Percentiles rank a stretch among this genome's conserved stretches.
These are phyloP conservation scores for Ganaspis sp. DNA, from an alignment of 1,140 invertebrate genomes.

Conservation along the genomic window DNA sequence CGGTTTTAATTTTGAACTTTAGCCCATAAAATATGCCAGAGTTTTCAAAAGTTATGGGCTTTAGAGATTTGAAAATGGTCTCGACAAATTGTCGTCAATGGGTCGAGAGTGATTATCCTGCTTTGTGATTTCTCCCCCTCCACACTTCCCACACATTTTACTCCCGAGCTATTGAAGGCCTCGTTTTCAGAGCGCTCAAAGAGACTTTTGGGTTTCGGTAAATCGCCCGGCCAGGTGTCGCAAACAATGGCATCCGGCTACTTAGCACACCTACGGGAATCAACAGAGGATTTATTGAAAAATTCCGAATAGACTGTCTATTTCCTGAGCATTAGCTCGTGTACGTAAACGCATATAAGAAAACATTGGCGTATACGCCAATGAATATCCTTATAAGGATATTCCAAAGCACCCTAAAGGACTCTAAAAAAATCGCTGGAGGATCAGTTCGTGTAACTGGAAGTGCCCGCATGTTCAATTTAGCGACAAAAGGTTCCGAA, in stretches of 20 bases:
- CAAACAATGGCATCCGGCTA: constrained; percentile 41
- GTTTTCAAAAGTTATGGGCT: not conserved
- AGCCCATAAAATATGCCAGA: not conserved
- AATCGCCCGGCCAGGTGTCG: constrained; percentile 37
- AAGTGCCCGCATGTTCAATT: too few species aligned
- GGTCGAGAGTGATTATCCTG: not conserved
- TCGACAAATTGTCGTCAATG: constrained; percentile 17
- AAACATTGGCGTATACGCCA: not conserved
- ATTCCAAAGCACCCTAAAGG: too few species aligned
- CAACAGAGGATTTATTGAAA: not conserved
- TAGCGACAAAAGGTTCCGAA: too few species aligned
- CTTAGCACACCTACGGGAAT: constrained; percentile 38
- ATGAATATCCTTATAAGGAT: too few species aligned
- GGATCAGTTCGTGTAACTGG: too few species aligned
- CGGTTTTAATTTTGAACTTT: not conserved
- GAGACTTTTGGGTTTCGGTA: constrained; percentile 9
- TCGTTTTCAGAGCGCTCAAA: not conserved
- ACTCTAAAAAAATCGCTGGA: too few species aligned
- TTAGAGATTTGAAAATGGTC: not conserved
- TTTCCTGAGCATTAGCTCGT: constrained; percentile 17
- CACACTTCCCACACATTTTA: not conserved
- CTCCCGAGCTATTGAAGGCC: constrained; percentile 5
- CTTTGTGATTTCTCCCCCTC: not conserved
- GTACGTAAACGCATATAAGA: not conserved
- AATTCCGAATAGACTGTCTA: constrained; percentile 9